These are phyloP conservation scores for Pterophyllum scalare DNA, from an alignment of 2,113 vertebrate species.

Conservation along the genomic window DNA sequence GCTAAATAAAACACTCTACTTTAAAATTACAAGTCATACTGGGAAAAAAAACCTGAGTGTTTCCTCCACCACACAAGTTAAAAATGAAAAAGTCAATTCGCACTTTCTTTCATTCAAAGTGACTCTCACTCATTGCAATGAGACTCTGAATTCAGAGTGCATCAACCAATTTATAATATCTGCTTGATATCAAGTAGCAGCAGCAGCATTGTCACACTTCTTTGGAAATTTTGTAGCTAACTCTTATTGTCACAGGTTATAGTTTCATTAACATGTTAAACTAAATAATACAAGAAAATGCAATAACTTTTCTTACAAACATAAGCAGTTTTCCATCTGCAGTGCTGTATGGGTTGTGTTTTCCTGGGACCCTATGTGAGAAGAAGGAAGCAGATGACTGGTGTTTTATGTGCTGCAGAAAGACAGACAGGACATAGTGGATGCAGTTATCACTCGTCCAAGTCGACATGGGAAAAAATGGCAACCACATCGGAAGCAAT, in stretches of 20 bases:
- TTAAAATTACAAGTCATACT: neutral
- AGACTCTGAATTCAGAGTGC: neutral
- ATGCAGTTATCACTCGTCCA: constrained; percentile 29
- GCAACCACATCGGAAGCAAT: constrained; percentile 52
- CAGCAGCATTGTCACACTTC: neutral
- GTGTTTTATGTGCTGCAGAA: constrained; percentile 35
- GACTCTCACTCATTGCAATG: too few relatives aligned
- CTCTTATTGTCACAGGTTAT: neutral
- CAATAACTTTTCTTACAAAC: neutral
- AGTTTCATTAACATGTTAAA: neutral
- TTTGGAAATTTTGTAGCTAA: neutral
- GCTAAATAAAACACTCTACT: neutral
- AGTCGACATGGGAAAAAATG: constrained; percentile 56
- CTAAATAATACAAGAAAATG: neutral
- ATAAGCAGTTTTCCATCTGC: neutral
- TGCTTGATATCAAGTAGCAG: neutral
- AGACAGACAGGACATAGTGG: constrained; percentile 39
- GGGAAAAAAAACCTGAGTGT: neutral
- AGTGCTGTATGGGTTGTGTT: constrained; percentile 11
- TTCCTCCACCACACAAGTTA: neutral
- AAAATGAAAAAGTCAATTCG: neutral
- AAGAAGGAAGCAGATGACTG: constrained; percentile 30
- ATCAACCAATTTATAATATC: neutral
- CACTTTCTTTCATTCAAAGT: neutral
- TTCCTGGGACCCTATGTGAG: constrained; percentile 15